Conservation (phyloP, 2,113 vertebrate genomes). For the Monopterus albus region DNA sequence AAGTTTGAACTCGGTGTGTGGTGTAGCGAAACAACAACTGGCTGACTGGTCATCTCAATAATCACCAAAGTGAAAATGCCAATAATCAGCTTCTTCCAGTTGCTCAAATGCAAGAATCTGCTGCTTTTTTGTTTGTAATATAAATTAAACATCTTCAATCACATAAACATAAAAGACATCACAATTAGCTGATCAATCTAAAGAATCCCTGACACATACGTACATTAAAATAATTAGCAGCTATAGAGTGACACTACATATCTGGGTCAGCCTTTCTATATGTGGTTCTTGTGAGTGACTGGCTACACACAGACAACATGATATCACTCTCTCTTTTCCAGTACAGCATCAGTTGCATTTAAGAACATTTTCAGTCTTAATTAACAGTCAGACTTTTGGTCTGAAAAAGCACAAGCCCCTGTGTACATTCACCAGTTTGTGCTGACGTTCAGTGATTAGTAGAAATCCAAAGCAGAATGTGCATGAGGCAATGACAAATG, state of each 20-base stretch:
- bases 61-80: neutral
- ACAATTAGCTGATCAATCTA: no score
- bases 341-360: neutral
- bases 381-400: no score
- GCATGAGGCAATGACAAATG: slow-evolving; percentile 3
- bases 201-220: no score
- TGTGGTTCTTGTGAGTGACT: neutral
- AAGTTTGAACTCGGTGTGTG: neutral
- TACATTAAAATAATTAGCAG: no score
- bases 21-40: neutral
- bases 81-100: neutral
- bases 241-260: no score
- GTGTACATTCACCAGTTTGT: neutral
- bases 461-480: neutral
- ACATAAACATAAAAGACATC: no score
- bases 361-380: neutral
- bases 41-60: neutral
- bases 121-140: neutral
- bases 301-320: neutral
- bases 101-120: neutral
- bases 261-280: no score
- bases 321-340: neutral
- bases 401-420: neutral
- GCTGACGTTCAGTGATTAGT: neutral
- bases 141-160: no score